Conservation (phyloP, 2,113 vertebrate species). For the Neopipo cinnamomea region DNA sequence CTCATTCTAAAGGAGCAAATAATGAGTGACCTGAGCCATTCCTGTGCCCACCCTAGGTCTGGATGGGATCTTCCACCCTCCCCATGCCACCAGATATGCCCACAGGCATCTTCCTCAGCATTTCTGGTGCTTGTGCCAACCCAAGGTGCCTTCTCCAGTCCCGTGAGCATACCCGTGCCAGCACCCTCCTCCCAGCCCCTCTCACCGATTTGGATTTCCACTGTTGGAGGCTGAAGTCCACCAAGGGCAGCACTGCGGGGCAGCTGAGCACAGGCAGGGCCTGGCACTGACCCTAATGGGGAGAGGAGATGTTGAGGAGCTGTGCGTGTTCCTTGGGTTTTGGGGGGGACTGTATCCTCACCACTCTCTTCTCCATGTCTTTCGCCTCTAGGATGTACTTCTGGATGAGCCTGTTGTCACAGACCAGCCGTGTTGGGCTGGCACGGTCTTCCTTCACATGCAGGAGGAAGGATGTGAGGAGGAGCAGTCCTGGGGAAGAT, state of each 20-base stretch:
- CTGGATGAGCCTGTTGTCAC: conserved; percentile 63
- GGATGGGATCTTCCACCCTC: not conserved
- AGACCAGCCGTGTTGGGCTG: conserved; percentile 20
- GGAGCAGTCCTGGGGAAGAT: conserved; percentile 50
- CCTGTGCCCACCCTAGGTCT: not conserved
- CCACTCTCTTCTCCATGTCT: conserved; percentile 50
- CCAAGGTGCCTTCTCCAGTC: not conserved
- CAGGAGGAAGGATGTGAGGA: conserved; percentile 66
- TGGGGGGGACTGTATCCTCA: not conserved
- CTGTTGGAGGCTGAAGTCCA: conserved; percentile 73
- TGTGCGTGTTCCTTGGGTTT: not conserved
- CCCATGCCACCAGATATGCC: not conserved
- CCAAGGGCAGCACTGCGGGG: conserved; percentile 67
- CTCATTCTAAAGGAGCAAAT: conserved; percentile 57
- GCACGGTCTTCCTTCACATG: conserved; percentile 11
- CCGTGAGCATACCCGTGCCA: not conserved
- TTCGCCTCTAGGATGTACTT: conserved; percentile 58
- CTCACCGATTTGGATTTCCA: conserved; percentile 79
- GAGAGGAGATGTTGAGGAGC: not conserved
- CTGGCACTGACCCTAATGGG: conserved; percentile 70
- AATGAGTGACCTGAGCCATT: not conserved
- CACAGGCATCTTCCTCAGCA: not conserved
- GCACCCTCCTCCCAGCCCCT: not conserved
- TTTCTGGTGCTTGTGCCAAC: not conserved
- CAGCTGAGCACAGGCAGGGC: conserved; percentile 17